phyloP scores from a whole-genome alignment of 2,797 vertebrate species.

The Myioborus miniatus region DNA sequence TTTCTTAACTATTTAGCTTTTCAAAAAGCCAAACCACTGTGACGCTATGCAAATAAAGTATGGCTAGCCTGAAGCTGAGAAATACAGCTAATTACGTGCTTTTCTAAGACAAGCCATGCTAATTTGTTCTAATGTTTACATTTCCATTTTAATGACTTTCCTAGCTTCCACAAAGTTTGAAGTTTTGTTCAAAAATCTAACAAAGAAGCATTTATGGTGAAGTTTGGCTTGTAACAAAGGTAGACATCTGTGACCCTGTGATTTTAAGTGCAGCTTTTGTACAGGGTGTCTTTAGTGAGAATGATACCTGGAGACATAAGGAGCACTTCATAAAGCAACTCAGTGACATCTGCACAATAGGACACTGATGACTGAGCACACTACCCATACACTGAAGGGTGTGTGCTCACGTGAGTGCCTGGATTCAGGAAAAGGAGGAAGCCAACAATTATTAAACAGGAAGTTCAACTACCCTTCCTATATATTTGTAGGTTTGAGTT shows the following conservation, averaged over 20 bases:
- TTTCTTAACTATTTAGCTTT: neutral
- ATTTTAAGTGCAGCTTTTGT: neutral
- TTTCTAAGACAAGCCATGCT: constrained; percentile 20
- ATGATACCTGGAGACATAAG: neutral
- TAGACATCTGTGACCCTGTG: neutral
- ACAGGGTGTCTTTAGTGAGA: neutral
- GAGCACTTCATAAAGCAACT: neutral
- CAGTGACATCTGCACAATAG: neutral
- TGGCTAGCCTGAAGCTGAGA: constrained; percentile 11
- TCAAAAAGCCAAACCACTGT: neutral
- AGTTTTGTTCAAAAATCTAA: constrained; percentile 1
- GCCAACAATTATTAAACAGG: neutral
- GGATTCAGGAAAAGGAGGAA: neutral
- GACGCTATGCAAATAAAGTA: constrained; percentile 14
- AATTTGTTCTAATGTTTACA: constrained; percentile 22
- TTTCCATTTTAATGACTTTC: constrained; percentile 25
- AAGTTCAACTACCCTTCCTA: neutral
- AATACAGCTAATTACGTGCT: neutral
- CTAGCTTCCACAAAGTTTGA: neutral
- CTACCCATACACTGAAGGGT: neutral
- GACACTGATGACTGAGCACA: neutral
- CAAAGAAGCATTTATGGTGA: neutral
- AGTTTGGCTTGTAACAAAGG: neutral
- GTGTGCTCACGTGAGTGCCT: neutral
- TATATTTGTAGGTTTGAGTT: neutral